Base-by-base conservation (phyloP, 1,140 invertebrate species). In the Cyclargus thomasi region DNA sequence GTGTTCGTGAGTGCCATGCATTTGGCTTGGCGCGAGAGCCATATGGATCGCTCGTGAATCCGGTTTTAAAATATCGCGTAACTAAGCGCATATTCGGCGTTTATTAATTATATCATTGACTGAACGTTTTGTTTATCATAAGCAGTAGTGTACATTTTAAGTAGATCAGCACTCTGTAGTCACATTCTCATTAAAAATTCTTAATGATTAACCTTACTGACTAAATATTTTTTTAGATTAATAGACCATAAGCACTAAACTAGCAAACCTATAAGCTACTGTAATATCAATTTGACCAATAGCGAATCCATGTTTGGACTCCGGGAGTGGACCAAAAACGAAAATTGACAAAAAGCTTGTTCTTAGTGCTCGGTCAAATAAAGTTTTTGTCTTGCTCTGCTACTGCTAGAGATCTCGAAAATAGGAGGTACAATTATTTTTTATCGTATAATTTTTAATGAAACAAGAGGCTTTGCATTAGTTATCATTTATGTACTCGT, bases 101-200 rank as follows among this genome's bases (percentile, higher is more conserved):
- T 59, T 59, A 59, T 6, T 20, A 20, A 57, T 57, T 57, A 18
- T 21, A 20, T 21, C 10, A 59, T 59, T 59, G 55, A 59, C 55
- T 59, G 55, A 59, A 59, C 18, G 17, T 59, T 59, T 6, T 21
- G 55, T 57, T 57, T 57, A 20, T 59, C 6, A 20, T 47, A 47
- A 47, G 39, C 39, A 14, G 14, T 47, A 47, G 29, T 47, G 39
- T 47, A 47, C 10, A 47, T 47, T 47, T 47, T 16, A 47, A 16
- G 39, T 47, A 14, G 39, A 47, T 47, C 39, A 14, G 11, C 39
- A 47, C 11, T 47, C 14, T 47, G 39, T 47, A 14, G 14, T 47
- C 39, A 11, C 39, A 16, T 47, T 47, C 14, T 47, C 39, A 14
- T 47, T 14, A 16, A 14, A 47, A 47, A 47, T 16, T 8, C n/a